These are phyloP conservation scores for Mesocentrotus franciscanus DNA, from an alignment of 53 echinoderm and acorn worm genomes.

Conservation along the genomic window DNA sequence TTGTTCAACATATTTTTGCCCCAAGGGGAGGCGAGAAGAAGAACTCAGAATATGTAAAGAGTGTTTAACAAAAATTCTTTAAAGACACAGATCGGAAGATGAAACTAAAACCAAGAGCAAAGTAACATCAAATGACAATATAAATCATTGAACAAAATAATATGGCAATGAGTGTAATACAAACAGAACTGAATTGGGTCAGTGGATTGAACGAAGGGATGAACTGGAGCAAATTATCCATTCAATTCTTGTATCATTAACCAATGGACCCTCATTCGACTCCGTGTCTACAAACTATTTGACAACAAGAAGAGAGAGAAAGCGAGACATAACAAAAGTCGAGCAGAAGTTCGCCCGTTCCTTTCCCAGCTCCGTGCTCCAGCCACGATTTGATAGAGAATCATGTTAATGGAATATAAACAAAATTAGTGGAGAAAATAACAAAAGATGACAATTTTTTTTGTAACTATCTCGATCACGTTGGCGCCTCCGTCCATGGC, in stretches of 20 bases:
- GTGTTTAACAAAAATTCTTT: too few relatives aligned
- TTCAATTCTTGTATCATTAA: not conserved
- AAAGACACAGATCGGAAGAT: too few relatives aligned
- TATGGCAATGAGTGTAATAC: too few relatives aligned
- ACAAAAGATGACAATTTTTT: not conserved
- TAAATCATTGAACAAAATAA: too few relatives aligned
- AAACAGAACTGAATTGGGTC: too few relatives aligned
- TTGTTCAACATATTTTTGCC: too few relatives aligned
- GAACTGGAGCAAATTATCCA: too few relatives aligned
- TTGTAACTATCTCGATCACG: not conserved
- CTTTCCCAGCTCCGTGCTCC: not conserved
- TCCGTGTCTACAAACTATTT: not conserved
- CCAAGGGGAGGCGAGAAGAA: too few relatives aligned
- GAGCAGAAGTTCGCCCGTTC: not conserved
- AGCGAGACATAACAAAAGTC: not conserved
- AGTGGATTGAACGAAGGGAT: too few relatives aligned
- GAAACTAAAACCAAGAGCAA: too few relatives aligned
- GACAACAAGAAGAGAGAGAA: not conserved
- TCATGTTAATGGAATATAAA: not conserved
- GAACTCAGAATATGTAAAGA: too few relatives aligned
- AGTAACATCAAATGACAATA: too few relatives aligned
- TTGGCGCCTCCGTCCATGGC: not conserved
- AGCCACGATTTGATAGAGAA: not conserved
- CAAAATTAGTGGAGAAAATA: conserved; percentile 13
- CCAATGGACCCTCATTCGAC: not conserved